Base-by-base conservation (phyloP, 2,797 vertebrate genomes). In the Lagorchestes hirsutus region DNA sequence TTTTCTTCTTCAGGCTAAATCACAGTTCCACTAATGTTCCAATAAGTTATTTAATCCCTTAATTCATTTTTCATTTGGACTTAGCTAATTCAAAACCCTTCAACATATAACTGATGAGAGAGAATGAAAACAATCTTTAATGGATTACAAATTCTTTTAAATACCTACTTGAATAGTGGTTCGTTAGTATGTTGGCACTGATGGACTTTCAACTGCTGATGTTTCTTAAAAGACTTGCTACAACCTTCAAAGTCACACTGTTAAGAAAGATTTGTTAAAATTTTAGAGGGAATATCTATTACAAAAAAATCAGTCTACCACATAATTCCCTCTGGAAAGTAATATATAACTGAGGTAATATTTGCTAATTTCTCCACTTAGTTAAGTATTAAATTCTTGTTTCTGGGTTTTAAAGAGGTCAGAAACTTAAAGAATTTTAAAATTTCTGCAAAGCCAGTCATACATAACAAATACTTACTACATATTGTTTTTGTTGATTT, bases 201-300 rank as follows among this genome's bases (percentile, higher is more conserved):
- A 97, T 99, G 99, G 57, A 98, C 96, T 97, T 99, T 99, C 93
- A 99, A 99, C 92, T 99, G 99, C 91, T 99, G 99, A 96, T 99
- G 99, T 97, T 99, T 99, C 97, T 94, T 99, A 98, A 99, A 99
- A 58, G 98, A 96, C 96, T 99, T 98, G 57, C 96, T 97, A 98
- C 99, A 99, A 52, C 98, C 99, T 93, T 98, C 97, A 96, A 99
- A 98, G 95, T 98, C 95, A 57, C 99, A 99, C 99, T 99, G 91
- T 95, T 94, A 82, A 96, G 62, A 97, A 96, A 98, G 97, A 95
- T 14, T 96, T 96, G 12, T 97, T 92, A 97, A 93, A 50, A 87
- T 94, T 95, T 96, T 40, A 87, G 13, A 93, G 57, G 8, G 91
- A 95, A 94, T 92, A 93, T 11, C 54, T 50, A 10, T 87, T 46